A percentile compares a stretch with the other conserved stretches of the same genome.
phyloP scores from a whole-genome alignment of 2,113 vertebrate genomes.

The Apaloderma vittatum region DNA sequence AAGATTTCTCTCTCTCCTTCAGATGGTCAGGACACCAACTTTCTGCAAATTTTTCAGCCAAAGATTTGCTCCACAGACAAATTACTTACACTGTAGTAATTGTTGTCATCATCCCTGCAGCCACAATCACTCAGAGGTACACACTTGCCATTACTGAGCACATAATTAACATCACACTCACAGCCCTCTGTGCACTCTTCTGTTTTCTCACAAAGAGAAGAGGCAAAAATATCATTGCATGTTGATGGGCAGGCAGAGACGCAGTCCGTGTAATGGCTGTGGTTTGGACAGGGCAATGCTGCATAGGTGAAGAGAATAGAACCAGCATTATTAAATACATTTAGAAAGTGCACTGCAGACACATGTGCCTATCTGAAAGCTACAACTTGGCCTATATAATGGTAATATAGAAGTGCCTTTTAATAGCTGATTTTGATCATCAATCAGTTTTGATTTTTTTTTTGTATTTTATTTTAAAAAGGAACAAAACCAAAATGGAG shows the following conservation, averaged over 20 bases:
- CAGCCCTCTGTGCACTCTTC: constrained; percentile 81
- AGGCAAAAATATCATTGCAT: constrained; percentile 80
- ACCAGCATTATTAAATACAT: background rate
- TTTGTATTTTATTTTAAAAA: background rate
- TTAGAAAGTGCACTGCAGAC: background rate
- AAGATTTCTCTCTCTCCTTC: background rate
- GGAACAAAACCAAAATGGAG: background rate
- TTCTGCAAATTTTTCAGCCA: background rate
- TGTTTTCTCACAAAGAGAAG: constrained; percentile 74
- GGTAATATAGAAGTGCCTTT: background rate
- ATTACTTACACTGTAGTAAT: constrained; percentile 78
- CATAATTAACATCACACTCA: constrained; percentile 82
- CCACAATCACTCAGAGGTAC: constrained; percentile 84
- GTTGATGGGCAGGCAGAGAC: constrained; percentile 82
- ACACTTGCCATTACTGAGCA: constrained; percentile 77
- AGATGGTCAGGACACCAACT: background rate
- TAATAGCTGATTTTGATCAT: background rate
- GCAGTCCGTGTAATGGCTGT: constrained; percentile 82
- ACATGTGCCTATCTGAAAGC: background rate
- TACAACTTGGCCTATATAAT: background rate
- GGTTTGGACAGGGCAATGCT: constrained; percentile 79
- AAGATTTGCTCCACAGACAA: background rate
- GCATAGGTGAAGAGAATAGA: constrained; percentile 13
- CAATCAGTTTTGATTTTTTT: background rate
- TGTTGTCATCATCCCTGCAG: constrained; percentile 81